Base-by-base conservation (phyloP, 2,113 vertebrate genomes). In the Origma solitaria region DNA sequence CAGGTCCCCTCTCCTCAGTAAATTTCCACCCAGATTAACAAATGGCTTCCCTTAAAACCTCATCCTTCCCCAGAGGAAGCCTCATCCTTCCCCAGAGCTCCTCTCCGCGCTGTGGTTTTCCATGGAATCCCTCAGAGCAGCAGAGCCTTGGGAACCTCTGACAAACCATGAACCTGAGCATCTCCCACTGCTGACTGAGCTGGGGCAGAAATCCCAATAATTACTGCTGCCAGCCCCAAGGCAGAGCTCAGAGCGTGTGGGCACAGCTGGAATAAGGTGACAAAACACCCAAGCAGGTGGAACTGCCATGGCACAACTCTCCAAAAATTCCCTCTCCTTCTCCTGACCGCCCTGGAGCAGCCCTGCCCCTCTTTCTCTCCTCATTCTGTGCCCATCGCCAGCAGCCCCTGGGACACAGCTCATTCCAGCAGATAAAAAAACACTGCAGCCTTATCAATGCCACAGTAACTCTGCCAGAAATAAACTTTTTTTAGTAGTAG, bases 91-190 rank as follows among this genome's bases (percentile, higher is more conserved):
- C 82, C 17, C 66, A 2, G 5, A 35, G 50, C 58, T 76, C n/a
- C 77, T 54, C 28, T 24, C 37, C 3, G 0, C 2, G 0, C 58
- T 7, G 11, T 30, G 1, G 0, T 12, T 58, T 19, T 15, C 11
- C 58, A 4, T 2, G 40, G 4, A 7, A 31, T 9, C 50, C 56
- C 68, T 16, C 16, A 2, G 3, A 13, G 7, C 28, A 35, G 35
- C 33, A 7, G 57, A 60, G 44, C 10, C 53, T 25, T 8, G 4
- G 77, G 37, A 44, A 3, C 24, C 22, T 4, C 49, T 33, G 53
- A 19, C 27, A 31, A 31, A 51, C 22, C 51, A 3, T 2, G 14
- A 7, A 50, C 2, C 10, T 4, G 40, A n/a, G 24, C 1, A 21
- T 7, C 13, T 75, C 35, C 38, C 11, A 4, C 5, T 7, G 54